Conservation (phyloP, 1,140 invertebrate genomes). For the Muscidifurax raptorellus region DNA sequence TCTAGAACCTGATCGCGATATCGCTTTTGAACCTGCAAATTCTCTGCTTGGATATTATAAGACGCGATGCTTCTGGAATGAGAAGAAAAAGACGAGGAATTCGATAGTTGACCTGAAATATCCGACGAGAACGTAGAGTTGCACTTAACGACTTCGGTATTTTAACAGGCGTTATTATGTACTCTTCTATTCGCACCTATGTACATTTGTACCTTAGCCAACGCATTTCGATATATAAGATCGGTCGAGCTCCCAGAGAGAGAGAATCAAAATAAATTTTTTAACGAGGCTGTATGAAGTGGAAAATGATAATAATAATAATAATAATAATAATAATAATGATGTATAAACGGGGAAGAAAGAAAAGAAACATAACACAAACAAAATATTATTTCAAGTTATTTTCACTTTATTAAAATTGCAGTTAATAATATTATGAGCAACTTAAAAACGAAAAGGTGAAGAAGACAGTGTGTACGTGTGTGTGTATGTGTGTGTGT, state of each 20-base stretch:
- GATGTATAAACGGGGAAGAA: background rate
- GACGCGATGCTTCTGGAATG: background rate
- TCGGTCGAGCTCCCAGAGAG: slow-evolving; percentile 64
- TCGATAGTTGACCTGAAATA: slow-evolving; percentile 2
- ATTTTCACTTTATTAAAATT: slow-evolving; percentile 47
- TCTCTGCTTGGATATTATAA: background rate
- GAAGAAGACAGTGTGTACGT: background rate
- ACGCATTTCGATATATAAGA: slow-evolving; percentile 65
- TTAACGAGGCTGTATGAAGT: too few relatives aligned
- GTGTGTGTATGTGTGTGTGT: background rate
- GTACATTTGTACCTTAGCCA: slow-evolving; percentile 76
- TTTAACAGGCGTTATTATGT: slow-evolving; percentile 72
- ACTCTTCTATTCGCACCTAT: slow-evolving; percentile 62
- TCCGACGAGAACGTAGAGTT: slow-evolving; percentile 41
- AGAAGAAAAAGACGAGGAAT: background rate
- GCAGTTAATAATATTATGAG: slow-evolving; percentile 43
- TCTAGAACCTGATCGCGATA: background rate
- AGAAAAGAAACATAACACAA: slow-evolving; percentile 48
- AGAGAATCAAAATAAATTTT: slow-evolving; percentile 25
- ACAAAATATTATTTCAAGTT: slow-evolving; percentile 32
- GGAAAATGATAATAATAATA: slow-evolving; percentile 22
- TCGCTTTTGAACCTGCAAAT: background rate
- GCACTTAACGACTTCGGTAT: slow-evolving; percentile 50
- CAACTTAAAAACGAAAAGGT: slow-evolving; percentile 42
- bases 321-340: slow-evolving; percentile 27